phyloP scores from a whole-genome alignment of 1,140 invertebrate species.

The Bombus waltoni region DNA sequence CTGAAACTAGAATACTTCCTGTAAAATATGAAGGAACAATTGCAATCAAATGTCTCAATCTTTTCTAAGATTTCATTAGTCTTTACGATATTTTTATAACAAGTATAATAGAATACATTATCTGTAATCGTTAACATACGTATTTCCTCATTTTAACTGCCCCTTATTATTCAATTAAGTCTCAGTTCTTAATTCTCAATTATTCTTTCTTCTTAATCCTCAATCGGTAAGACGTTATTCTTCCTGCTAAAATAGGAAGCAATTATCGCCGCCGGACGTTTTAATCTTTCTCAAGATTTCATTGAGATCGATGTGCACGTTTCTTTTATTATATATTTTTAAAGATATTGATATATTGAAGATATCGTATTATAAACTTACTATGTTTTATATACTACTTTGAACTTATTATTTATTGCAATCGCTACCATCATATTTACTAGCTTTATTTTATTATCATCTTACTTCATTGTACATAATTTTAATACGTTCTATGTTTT shows the following conservation, averaged over 20 bases:
- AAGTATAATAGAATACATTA: neutral
- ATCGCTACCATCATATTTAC: no score
- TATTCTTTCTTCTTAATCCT: neutral
- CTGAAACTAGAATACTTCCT: neutral
- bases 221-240: neutral
- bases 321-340: neutral
- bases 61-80: neutral
- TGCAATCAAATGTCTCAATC: neutral
- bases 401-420: no score
- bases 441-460: no score
- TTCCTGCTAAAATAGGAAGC: neutral
- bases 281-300: neutral
- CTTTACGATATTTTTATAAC: neutral
- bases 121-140: neutral
- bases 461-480: no score
- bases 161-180: neutral
- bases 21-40: neutral
- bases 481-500: no score
- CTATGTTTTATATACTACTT: no score
- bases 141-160: neutral
- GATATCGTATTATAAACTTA: no score
- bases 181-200: neutral
- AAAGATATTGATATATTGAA: neutral
- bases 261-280: neutral
- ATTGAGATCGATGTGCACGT: neutral